phyloP scores from a whole-genome alignment of 2,797 vertebrate species.

The Tinamus major region DNA sequence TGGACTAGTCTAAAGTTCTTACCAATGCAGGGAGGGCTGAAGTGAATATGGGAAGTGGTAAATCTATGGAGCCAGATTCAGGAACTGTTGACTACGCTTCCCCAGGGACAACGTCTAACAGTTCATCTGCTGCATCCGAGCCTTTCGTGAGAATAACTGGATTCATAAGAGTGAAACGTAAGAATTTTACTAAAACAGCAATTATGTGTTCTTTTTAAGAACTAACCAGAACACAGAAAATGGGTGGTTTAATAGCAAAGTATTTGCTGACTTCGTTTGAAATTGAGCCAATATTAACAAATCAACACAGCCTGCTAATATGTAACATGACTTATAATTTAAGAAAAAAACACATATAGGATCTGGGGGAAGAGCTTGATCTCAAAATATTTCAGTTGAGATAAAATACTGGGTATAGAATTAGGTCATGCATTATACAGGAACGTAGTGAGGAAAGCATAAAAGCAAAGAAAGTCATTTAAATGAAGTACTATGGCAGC shows the following conservation, averaged over 20 bases:
- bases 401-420: neutral
- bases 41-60: neutral
- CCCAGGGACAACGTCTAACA: neutral
- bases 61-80: neutral
- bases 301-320: neutral
- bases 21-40: neutral
- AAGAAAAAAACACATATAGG: neutral
- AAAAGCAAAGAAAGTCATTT: neutral
- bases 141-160: conserved; percentile 21
- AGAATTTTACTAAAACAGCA: conserved; percentile 68
- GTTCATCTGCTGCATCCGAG: neutral
- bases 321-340: neutral
- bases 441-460: neutral
- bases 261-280: conserved; percentile 89
- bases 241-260: conserved; percentile 66
- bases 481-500: neutral
- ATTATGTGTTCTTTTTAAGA: conserved; percentile 67
- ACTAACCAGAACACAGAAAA: conserved; percentile 76
- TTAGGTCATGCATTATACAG: neutral
- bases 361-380: neutral
- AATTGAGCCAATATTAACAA: conserved; percentile 84
- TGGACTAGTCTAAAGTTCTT: neutral
- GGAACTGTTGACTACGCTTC: neutral
- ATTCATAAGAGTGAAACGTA: conserved; percentile 36
- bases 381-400: neutral